Base-by-base conservation (phyloP, 2,888 invertebrate genomes). In the Oscheius sp. region DNA sequence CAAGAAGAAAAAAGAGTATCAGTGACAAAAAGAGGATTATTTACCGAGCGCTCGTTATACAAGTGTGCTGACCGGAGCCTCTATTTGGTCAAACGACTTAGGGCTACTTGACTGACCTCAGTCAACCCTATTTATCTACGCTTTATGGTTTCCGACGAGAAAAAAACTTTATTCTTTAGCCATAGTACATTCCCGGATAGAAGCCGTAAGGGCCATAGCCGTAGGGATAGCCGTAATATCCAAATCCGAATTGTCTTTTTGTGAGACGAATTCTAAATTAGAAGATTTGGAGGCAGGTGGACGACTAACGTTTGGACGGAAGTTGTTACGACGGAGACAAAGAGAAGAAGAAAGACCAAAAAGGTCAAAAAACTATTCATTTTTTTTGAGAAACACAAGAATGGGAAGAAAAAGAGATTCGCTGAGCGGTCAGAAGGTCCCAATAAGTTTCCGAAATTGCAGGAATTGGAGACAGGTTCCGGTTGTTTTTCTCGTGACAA, bases 51-150 rank as follows among this genome's bases (percentile, higher is more conserved):
- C 48, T 48, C 15, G 25, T 48, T 25, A 20, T 48, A 48, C 48
- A 20, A 48, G 48, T 48, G 48, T 48, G 23, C 48, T 48, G 48
- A 48, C 48, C 48, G 17, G 42, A 12, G 42, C 42, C 42, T 42
- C 42, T 42, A 42, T 42, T 42, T 42, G 42, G 42, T 12, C 52
- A 29, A 25, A 52, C 52, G 55, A 34, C 55, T 55, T 55, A 34
- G 17, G 55, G 37, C 37, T 52, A 52, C 52, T 52, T 52, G 52
- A 25, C 52, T 52, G 52, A 25, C 52, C 52, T 20, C 33, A 48
- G n/a, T n/a, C 48, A 23, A 33, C 34, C 34, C 37, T 55, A 55
- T 37, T 55, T 55, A 37, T 34, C 55, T 55, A 20, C 17, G 55
- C 23, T 37, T 34, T 55, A 34, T 17, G 23, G 50, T 15, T 17